A percentile compares a stretch with the other conserved stretches of the same genome.
These are phyloP conservation scores for Wiebesia pumilae DNA, from an alignment of 1,140 invertebrate genomes.

Conservation along the genomic window DNA sequence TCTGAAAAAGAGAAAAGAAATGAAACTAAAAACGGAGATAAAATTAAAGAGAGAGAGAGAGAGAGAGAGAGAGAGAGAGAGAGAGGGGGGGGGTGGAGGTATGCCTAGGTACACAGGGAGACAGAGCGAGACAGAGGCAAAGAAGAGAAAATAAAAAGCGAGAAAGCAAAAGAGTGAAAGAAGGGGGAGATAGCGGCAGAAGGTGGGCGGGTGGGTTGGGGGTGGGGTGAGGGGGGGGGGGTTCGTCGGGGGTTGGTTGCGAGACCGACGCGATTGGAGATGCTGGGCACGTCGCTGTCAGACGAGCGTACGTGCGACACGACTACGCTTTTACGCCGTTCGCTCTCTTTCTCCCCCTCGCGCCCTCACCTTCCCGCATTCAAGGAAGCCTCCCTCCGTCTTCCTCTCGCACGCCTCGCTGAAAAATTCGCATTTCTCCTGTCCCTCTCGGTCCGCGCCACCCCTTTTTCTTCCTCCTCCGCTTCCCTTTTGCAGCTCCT, in stretches of 20 bases:
- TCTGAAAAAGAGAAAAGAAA: conserved; percentile 8
- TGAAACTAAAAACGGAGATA: neutral
- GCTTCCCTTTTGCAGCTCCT: neutral
- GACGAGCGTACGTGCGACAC: conserved; percentile 75
- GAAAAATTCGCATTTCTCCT: conserved; percentile 36
- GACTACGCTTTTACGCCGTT: conserved; percentile 74
- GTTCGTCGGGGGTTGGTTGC: conserved; percentile 63
- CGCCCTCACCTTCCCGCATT: conserved; percentile 15
- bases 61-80: neutral
- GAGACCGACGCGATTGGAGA: conserved; percentile 52
- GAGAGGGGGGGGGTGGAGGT: no score
- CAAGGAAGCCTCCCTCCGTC: neutral
- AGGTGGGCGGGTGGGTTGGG: conserved; percentile 48
- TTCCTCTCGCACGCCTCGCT: neutral
- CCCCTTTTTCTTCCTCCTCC: conserved; percentile 6
- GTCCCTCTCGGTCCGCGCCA: neutral
- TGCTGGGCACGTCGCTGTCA: conserved; percentile 73
- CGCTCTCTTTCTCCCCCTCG: conserved; percentile 54
- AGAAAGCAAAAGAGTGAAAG: neutral
- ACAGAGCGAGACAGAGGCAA: neutral
- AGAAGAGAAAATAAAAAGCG: neutral
- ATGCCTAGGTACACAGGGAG: no score
- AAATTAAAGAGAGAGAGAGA: neutral
- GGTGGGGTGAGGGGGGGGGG: conserved; percentile 56
- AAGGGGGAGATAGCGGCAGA: neutral